Base-by-base conservation (phyloP, 1,140 invertebrate genomes). In the Pogonomyrmex californicus region DNA sequence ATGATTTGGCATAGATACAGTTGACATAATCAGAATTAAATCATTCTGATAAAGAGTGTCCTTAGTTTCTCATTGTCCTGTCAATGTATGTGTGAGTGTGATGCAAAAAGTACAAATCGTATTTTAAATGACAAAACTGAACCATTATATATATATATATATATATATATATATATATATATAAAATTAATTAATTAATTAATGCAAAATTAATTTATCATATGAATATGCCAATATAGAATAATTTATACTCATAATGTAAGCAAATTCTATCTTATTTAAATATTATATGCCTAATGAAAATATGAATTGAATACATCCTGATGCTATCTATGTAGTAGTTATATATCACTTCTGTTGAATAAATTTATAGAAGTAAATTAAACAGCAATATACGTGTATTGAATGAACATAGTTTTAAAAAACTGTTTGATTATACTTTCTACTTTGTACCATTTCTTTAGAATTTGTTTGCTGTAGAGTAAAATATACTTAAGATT, bases 231-330 rank as follows among this genome's bases (percentile, higher is more conserved):
- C 23, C 23, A 41, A 49, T 10, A n/a, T 23, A 7, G 12, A 75
- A 76, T 88, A 70, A 89, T 89, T 79, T 86, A 75, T 86, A 12
- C 41, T 88, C 88, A 70, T 65, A 14, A 41, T 86, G 60, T 81
- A 86, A 70, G 49, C 36, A 5, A 51, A 5, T 5, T 41, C 2
- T 10, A 0, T 12, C 63, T 36, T 0, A 23, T 23, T 9, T 1
- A 41, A 41, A 44, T 44, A 41, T 23, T 7, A 76, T n/a, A 7
- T 3, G 12, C 44, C 23, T 23, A 23, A 76, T 9, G 17, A 1
- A 62, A 14, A 10, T 14, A 44, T 30, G 14, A 38, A 60, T 38
- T 7, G 10, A 2, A 17, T 63, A 62, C 54, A 38, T 33, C 1
- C 9, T 23, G 1, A 60, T 3, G 7, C 54, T 76, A 49, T 47